A percentile compares a stretch with the other conserved stretches of the same genome.
phyloP scores from a whole-genome alignment of 2,888 invertebrate genomes.

The Bruchidius siliquastri region DNA sequence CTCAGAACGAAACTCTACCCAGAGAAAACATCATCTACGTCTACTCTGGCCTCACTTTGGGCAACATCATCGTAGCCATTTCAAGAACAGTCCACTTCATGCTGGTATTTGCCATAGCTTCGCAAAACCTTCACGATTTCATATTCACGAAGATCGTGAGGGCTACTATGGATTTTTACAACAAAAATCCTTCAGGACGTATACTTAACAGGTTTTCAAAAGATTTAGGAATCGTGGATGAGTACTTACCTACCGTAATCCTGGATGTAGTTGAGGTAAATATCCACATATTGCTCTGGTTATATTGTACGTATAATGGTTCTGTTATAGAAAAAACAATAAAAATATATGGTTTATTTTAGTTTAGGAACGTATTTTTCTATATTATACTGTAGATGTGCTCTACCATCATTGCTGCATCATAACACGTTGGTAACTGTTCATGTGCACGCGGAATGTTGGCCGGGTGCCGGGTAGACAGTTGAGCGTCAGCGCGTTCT shows the following conservation, averaged over 20 bases:
- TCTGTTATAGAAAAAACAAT: too few relatives aligned
- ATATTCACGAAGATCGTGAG: slow-evolving; percentile 38
- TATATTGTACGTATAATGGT: too few relatives aligned
- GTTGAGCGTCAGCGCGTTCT: too few relatives aligned
- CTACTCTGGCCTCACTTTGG: slow-evolving; percentile 47
- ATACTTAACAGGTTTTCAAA: slow-evolving; percentile 47
- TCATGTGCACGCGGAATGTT: too few relatives aligned
- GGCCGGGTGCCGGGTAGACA: too few relatives aligned
- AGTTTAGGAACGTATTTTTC: too few relatives aligned
- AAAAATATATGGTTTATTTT: too few relatives aligned
- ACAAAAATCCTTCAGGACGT: slow-evolving; percentile 43
- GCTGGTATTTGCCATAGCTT: slow-evolving; percentile 40
- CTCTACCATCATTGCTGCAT: too few relatives aligned
- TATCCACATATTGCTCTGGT: slow-evolving; percentile 6
- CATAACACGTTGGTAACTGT: too few relatives aligned
- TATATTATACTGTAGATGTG: too few relatives aligned
- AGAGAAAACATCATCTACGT: slow-evolving; percentile 45
- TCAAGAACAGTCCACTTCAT: slow-evolving; percentile 40
- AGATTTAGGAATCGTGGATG: slow-evolving; percentile 56
- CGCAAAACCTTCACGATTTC: slow-evolving; percentile 39
- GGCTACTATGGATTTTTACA: slow-evolving; percentile 44
- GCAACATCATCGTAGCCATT: slow-evolving; percentile 44
- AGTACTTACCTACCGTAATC: slow-evolving; percentile 52
- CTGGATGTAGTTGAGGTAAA: slow-evolving; percentile 41
- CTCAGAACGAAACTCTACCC: slow-evolving; percentile 21